Evolutionary conservation across 2,888 invertebrate species (phyloP).

Genomic region (Hofmannophila pseudospretella): DNA sequence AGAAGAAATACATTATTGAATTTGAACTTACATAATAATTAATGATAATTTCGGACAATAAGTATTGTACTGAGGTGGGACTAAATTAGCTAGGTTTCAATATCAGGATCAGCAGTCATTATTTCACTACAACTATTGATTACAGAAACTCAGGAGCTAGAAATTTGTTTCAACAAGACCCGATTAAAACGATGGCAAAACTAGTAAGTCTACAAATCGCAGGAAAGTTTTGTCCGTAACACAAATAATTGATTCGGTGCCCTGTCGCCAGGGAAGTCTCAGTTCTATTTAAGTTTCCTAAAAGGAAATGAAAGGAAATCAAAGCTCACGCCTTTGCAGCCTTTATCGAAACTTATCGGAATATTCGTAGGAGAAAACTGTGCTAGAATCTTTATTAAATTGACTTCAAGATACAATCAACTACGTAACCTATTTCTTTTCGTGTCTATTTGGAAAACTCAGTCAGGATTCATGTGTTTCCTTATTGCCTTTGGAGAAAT

Average conservation of each 20-base stretch:
- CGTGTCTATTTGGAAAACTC: conserved; percentile 12
- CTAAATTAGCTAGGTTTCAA: too few relatives aligned
- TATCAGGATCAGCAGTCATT: too few relatives aligned
- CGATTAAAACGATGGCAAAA: conserved; percentile 19
- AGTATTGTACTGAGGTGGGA: too few relatives aligned
- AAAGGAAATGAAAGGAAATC: conserved; percentile 78
- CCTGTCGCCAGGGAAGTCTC: conserved; percentile 71
- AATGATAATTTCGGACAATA: too few relatives aligned
- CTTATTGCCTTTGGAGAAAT: neutral
- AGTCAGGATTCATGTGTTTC: conserved; percentile 1
- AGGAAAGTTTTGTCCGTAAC: conserved; percentile 53
- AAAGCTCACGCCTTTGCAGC: conserved; percentile 58
- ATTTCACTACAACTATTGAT: too few relatives aligned
- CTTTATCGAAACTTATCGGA: conserved; percentile 71
- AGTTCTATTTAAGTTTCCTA: conserved; percentile 77
- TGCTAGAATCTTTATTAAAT: conserved; percentile 52
- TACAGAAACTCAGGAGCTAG: too few relatives aligned
- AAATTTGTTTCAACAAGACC: too few relatives aligned
- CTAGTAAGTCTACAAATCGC: conserved; percentile 46
- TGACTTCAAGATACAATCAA: conserved; percentile 44
- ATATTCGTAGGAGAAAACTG: conserved; percentile 52
- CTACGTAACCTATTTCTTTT: conserved; percentile 32
- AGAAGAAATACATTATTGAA: too few relatives aligned
- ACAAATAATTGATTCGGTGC: conserved; percentile 74
- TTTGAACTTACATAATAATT: too few relatives aligned